Percentiles rank a stretch among this genome's conserved stretches.
These are phyloP conservation scores for Catocala fraxini DNA, from an alignment of 2,888 invertebrate species.

Conservation along the genomic window DNA sequence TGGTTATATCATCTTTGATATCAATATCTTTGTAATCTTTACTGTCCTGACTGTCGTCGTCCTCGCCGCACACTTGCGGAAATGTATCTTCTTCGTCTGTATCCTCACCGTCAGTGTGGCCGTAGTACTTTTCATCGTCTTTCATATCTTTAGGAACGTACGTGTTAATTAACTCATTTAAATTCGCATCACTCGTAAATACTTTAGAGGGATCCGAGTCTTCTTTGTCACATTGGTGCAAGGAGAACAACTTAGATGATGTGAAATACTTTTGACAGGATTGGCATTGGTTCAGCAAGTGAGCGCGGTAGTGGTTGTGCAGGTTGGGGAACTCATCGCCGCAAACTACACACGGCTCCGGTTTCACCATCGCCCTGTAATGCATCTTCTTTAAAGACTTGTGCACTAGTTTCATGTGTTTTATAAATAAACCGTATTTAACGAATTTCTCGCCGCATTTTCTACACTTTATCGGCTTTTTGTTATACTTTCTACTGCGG, in stretches of 20 bases:
- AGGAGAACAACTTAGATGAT: slow-evolving; percentile 69
- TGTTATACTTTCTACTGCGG: slow-evolving; percentile 79
- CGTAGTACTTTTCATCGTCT: slow-evolving; percentile 80
- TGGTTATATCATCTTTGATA: slow-evolving; percentile 47
- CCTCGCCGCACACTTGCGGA: slow-evolving; percentile 32
- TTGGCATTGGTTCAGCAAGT: slow-evolving; percentile 86
- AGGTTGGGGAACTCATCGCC: slow-evolving; percentile 87
- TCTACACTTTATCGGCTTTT: slow-evolving; percentile 79
- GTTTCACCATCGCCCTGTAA: slow-evolving; percentile 75
- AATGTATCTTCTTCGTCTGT: slow-evolving; percentile 47
- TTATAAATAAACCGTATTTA: slow-evolving; percentile 80
- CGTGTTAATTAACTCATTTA: slow-evolving; percentile 68
- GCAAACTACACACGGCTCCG: slow-evolving; percentile 88
- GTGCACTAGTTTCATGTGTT: slow-evolving; percentile 77
- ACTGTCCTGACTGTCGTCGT: slow-evolving; percentile 44
- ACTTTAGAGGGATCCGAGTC: slow-evolving; percentile 77
- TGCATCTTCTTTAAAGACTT: slow-evolving; percentile 76
- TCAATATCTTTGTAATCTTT: slow-evolving; percentile 22
- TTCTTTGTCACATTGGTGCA: slow-evolving; percentile 73
- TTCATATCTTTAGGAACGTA: slow-evolving; percentile 76
- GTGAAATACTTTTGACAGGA: slow-evolving; percentile 80
- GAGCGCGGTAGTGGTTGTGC: slow-evolving; percentile 89
- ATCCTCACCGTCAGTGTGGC: slow-evolving; percentile 71
- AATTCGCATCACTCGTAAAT: slow-evolving; percentile 71
- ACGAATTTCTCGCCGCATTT: slow-evolving; percentile 79